These are phyloP conservation scores for Paramisgurnus dabryanus DNA, from an alignment of 2,113 vertebrate species.

Conservation along the genomic window DNA sequence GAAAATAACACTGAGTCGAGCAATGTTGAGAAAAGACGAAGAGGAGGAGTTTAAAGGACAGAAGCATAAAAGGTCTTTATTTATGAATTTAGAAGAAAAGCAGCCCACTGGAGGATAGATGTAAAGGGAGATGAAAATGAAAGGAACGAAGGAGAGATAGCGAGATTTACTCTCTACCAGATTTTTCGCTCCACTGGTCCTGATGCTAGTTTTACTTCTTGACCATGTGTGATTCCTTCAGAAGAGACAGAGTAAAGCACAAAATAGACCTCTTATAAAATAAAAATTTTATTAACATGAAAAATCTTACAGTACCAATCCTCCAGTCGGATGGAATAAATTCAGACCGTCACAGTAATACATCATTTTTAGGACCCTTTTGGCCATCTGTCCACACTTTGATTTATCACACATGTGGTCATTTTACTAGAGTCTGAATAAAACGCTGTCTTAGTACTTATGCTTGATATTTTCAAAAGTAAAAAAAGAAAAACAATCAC, in stretches of 20 bases:
- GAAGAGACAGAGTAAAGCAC: neutral
- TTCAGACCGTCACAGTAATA: slow-evolving; percentile 32
- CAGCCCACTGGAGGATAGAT: neutral
- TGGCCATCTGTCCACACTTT: neutral
- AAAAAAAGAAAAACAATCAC: slow-evolving; percentile 33
- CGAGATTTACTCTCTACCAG: neutral
- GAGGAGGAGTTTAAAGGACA: neutral
- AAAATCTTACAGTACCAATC: slow-evolving; percentile 38
- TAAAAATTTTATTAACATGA: slow-evolving; percentile 47
- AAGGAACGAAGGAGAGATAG: neutral
- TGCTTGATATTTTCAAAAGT: neutral
- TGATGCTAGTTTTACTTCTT: neutral
- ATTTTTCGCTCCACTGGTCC: neutral
- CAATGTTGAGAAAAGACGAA: neutral
- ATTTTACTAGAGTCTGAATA: neutral
- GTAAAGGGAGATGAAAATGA: neutral
- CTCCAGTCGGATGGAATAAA: neutral
- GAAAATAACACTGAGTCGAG: slow-evolving; percentile 15
- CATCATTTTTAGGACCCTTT: neutral
- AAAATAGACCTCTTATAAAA: slow-evolving; percentile 21
- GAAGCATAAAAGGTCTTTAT: neutral
- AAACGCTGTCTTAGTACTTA: neutral
- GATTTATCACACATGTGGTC: neutral
- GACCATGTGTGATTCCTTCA: neutral
- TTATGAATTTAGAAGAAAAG: neutral